Conservation (phyloP, 2,888 invertebrate species). For the Athalia circularis region DNA sequence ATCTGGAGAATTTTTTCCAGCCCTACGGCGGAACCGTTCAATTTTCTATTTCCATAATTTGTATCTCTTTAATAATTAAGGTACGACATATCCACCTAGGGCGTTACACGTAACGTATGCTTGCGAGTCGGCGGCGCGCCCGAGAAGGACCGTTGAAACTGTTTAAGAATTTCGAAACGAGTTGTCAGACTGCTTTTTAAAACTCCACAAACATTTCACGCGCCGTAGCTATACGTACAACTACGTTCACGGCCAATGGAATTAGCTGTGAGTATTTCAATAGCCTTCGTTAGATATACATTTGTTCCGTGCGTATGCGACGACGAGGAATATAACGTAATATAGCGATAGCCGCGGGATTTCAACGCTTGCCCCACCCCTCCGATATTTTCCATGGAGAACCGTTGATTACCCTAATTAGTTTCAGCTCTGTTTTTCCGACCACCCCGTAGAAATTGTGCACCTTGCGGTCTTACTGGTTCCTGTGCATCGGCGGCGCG, state of each 20-base stretch:
- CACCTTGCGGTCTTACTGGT: conserved; percentile 20
- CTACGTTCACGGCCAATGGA: neutral
- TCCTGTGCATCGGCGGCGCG: too few species aligned
- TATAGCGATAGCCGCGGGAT: too few species aligned
- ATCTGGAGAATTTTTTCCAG: too few species aligned
- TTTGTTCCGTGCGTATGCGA: too few species aligned
- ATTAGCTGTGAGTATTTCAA: conserved; percentile 5
- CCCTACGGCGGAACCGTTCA: too few species aligned
- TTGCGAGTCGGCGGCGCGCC: neutral
- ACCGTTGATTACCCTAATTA: too few species aligned
- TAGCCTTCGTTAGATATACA: neutral
- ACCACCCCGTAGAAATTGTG: conserved; percentile 26
- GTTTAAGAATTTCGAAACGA: conserved; percentile 40
- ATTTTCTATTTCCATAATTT: neutral
- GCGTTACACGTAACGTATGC: neutral
- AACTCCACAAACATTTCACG: conserved; percentile 40
- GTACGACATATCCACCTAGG: conserved; percentile 5
- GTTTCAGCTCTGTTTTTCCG: neutral
- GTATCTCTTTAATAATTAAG: conserved; percentile 14
- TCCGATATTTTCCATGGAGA: too few species aligned
- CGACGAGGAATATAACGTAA: too few species aligned
- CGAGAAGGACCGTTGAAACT: conserved; percentile 20
- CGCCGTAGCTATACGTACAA: neutral
- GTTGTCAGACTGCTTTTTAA: conserved; percentile 44
- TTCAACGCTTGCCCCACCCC: too few species aligned